Evolutionary conservation across 2,113 vertebrate species (phyloP), one percentile per base, ranked within the genome.

Genomic region (Lates calcarifer): DNA sequence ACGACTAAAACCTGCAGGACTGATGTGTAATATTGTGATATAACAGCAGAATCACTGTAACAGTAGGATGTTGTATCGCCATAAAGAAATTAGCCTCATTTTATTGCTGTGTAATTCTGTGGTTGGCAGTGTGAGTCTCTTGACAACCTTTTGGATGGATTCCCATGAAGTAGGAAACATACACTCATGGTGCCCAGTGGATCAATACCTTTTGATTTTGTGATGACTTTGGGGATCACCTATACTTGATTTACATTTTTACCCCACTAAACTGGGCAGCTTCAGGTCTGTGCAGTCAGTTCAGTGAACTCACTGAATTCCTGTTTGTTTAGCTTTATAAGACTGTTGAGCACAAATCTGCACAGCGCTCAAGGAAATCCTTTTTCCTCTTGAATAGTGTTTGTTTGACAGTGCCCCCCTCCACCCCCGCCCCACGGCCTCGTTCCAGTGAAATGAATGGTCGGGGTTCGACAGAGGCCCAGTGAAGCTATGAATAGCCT

Each of bases 401-500:
- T 76, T 76, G 77, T 86, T 81, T 11, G 9, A 33, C 28, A 24
- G 22, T 37, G 18, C 62, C 29, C 24, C 22, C 74, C n/a, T 14
- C 61, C 31, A 17, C 20, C 73, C 15, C 10, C n/a, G 51, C 17
- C 20, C 56, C 9, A 0, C 79, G 35, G 80, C 39, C 61, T 70
- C 2, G 29, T 39, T 68, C 41, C 49, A 31, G 3, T 39, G 15
- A 60, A 33, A 35, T 79, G 74, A 77, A 79, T 72, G 56, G 45
- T 62, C 18, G 29, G 58, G 4, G n/a, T 43, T 45, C 64, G 33
- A 79, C 39, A 62, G 73, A 77, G 66, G 61, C 49, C 57, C 57
- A 80, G 63, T 87, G 67, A 57, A 78, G 37, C 81, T 83, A 84
- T 89, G 86, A 90, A 91, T 87, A 88, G 84, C 63, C 77, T 74